Conservation (phyloP, 2,797 vertebrate genomes). For the Manis javanica region DNA sequence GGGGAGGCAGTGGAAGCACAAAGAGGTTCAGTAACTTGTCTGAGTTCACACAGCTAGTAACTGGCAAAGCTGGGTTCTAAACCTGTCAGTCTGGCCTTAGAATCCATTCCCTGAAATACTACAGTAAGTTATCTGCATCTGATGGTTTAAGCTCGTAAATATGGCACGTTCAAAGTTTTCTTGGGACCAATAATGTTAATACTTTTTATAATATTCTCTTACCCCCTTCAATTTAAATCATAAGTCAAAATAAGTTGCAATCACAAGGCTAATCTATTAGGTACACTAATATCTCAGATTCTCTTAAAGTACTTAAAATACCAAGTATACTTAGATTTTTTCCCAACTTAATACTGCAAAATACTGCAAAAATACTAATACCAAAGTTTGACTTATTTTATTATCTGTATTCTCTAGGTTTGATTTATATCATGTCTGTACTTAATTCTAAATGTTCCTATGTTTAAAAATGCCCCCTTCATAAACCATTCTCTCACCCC, state of each 20-base stretch:
- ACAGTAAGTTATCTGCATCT: not conserved
- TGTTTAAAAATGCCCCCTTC: not conserved
- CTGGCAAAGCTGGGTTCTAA: not conserved
- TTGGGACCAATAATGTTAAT: not conserved
- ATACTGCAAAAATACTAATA: not conserved
- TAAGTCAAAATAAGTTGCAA: not conserved
- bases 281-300: not conserved
- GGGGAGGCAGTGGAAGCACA: not conserved
- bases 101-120: not conserved
- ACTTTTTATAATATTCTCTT: slow-evolving; percentile 36
- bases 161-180: not conserved
- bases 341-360: not conserved
- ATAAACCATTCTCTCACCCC: not conserved
- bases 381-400: not conserved
- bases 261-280: not conserved
- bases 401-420: not conserved
- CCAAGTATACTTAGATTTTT: slow-evolving; percentile 5
- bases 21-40: not conserved
- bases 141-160: not conserved
- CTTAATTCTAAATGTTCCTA: slow-evolving; percentile 13
- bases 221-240: not conserved
- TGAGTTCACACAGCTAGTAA: not conserved
- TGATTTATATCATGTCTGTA: not conserved
- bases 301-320: slow-evolving; percentile 22
- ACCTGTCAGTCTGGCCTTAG: not conserved